These are phyloP conservation scores for Hestina assimilis DNA, from an alignment of 1,140 invertebrate species.

Conservation along the genomic window DNA sequence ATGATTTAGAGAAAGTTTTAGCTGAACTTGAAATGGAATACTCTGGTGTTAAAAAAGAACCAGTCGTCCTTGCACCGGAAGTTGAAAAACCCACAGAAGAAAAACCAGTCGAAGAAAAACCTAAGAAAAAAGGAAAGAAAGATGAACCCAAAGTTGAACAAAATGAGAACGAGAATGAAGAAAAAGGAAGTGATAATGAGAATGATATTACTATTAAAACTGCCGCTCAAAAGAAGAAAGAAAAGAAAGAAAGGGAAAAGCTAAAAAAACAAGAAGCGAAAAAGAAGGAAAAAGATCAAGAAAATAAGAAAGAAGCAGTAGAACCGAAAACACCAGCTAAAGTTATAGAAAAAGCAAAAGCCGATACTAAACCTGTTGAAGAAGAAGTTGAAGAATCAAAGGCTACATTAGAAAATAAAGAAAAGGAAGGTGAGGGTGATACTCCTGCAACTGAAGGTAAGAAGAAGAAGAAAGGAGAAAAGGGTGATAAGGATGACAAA, in stretches of 20 bases:
- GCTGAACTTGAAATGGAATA: slow-evolving; percentile 90
- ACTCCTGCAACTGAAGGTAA: slow-evolving; percentile 76
- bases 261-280: slow-evolving; percentile 84
- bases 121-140: slow-evolving; percentile 73
- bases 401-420: slow-evolving; percentile 27
- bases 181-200: slow-evolving; percentile 78
- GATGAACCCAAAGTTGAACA: slow-evolving; percentile 71
- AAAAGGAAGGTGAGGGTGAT: slow-evolving; percentile 44
- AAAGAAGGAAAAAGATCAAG: slow-evolving; percentile 77
- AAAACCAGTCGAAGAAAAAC: slow-evolving; percentile 76
- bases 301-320: slow-evolving; percentile 55
- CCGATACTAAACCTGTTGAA: slow-evolving; percentile 50
- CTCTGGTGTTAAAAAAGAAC: slow-evolving; percentile 80
- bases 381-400: slow-evolving; percentile 54
- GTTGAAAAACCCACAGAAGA: slow-evolving; percentile 68
- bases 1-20: slow-evolving; percentile 91
- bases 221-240: slow-evolving; percentile 91
- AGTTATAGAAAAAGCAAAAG: slow-evolving; percentile 42
- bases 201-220: slow-evolving; percentile 85
- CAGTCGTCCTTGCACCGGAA: slow-evolving; percentile 55
- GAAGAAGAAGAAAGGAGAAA: slow-evolving; percentile 78
- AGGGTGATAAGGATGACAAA: slow-evolving; percentile 75
- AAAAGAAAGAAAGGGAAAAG: slow-evolving; percentile 92
- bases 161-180: slow-evolving; percentile 65
- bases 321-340: slow-evolving; percentile 52